Evolutionary conservation across 2,113 vertebrate genomes (phyloP).

Genomic region (Gracilinanus agilis): DNA sequence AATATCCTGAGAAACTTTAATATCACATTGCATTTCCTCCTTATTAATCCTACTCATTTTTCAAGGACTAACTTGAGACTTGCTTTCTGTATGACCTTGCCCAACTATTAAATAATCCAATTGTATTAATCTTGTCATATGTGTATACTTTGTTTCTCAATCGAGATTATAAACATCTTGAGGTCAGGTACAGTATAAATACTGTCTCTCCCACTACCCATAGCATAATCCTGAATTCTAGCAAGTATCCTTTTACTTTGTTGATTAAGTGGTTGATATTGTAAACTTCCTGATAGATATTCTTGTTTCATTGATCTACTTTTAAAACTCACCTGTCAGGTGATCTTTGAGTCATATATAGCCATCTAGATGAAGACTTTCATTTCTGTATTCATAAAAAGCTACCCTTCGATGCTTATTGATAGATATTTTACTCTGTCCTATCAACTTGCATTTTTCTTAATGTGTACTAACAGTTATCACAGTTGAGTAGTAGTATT

Average conservation of each 20-base stretch:
- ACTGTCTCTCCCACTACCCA: neutral
- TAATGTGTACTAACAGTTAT: constrained; percentile 23
- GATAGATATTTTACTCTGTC: constrained; percentile 45
- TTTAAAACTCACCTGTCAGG: constrained; percentile 58
- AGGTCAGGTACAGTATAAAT: neutral
- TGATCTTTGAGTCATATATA: constrained; percentile 41
- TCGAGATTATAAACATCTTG: neutral
- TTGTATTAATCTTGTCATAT: neutral
- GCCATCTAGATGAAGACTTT: constrained; percentile 39
- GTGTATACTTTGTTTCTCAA: neutral
- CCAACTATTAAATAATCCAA: neutral
- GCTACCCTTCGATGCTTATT: constrained; percentile 62
- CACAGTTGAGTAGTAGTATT: constrained; percentile 50
- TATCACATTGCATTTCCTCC: neutral
- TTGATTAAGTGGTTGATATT: constrained; percentile 42
- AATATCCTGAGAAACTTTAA: neutral
- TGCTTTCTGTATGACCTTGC: neutral
- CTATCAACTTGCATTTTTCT: constrained; percentile 58
- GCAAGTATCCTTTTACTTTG: constrained; percentile 29
- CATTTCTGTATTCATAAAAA: constrained; percentile 49
- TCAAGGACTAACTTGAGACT: neutral
- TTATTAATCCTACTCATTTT: neutral
- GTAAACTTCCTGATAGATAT: constrained; percentile 45
- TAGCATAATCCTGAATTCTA: constrained; percentile 14
- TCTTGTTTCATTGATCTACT: constrained; percentile 2